A percentile compares a stretch with the other conserved stretches of the same genome.
phyloP scores from a whole-genome alignment of 2,113 vertebrate genomes.

The Notothenia coriiceps region DNA sequence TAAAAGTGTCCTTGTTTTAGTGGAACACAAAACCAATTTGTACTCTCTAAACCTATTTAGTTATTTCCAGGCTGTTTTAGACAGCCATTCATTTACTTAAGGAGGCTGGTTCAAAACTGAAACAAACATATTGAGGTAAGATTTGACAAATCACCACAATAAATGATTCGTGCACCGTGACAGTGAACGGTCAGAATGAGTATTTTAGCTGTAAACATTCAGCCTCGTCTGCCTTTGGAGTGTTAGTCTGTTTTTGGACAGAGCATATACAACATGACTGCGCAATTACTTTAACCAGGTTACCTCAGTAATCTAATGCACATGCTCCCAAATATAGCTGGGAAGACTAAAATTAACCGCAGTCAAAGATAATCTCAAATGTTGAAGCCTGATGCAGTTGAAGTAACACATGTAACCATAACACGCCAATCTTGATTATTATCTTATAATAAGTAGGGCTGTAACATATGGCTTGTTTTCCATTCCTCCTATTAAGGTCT shows the following conservation, averaged over 20 bases:
- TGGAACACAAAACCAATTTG: no score
- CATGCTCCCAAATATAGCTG: slow-evolving; percentile 62
- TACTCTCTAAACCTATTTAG: no score
- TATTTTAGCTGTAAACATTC: not conserved
- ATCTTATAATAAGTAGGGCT: no score
- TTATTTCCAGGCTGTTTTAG: no score
- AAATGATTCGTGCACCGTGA: not conserved
- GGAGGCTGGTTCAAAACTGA: not conserved
- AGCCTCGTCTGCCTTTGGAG: not conserved
- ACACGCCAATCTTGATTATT: no score
- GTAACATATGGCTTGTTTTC: no score
- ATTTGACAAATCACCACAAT: not conserved
- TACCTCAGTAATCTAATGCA: slow-evolving; percentile 67
- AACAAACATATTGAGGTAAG: not conserved
- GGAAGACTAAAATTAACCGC: no score
- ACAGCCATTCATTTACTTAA: not conserved
- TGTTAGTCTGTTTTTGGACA: slow-evolving; percentile 3
- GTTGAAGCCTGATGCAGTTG: no score
- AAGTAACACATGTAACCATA: no score
- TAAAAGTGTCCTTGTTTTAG: not conserved
- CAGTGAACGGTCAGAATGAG: not conserved
- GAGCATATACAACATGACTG: slow-evolving; percentile 55
- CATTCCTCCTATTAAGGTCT: no score
- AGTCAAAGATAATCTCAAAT: no score
- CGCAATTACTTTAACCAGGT: slow-evolving; percentile 70